A percentile compares a stretch with the other conserved stretches of the same genome.
Evolutionary conservation across 2,113 vertebrate species (phyloP).

Genomic region (Mormyrus iriodes): DNA sequence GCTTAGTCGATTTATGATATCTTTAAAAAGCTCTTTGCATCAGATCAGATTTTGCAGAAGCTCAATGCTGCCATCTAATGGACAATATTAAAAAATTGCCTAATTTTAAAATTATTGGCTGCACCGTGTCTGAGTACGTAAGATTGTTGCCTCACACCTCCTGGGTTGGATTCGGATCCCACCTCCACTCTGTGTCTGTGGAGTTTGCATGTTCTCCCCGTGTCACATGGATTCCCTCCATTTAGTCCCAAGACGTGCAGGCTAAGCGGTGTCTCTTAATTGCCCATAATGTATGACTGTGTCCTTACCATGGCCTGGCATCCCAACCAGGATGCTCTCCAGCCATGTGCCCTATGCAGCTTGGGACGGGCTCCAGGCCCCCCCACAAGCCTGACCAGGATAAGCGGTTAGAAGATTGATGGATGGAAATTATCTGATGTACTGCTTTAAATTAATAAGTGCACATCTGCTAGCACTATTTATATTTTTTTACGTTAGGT

Average conservation of each 20-base stretch:
- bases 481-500: background rate
- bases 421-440: background rate
- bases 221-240: background rate
- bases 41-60: conserved; percentile 24
- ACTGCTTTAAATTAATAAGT: background rate
- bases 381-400: too few species aligned
- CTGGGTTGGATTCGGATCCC: background rate
- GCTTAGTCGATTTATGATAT: background rate
- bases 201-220: background rate
- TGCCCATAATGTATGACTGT: background rate
- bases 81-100: background rate
- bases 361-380: background rate
- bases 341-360: background rate
- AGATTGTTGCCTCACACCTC: background rate
- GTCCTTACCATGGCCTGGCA: background rate
- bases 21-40: background rate
- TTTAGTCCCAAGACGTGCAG: background rate
- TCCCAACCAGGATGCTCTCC: background rate
- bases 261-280: background rate
- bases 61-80: conserved; percentile 63
- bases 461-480: background rate
- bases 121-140: background rate
- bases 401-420: background rate
- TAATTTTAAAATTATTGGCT: background rate
- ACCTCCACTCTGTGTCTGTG: background rate